Conservation (phyloP, 2,797 vertebrate species). For the Megaceryle alcyon region DNA sequence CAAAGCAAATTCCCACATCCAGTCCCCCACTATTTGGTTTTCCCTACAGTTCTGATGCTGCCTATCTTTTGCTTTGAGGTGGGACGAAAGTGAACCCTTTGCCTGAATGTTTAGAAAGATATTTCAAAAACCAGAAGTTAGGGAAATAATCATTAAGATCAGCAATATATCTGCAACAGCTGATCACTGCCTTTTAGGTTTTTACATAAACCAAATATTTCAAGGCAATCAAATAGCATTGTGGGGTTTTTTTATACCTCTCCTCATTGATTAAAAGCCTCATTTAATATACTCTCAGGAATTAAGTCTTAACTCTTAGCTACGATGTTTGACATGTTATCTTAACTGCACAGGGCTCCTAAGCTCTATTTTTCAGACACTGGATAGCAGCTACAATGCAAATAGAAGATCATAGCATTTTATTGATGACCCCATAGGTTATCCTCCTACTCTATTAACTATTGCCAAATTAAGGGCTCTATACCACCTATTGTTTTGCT, state of each 20-base stretch:
- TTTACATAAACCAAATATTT: accelerated
- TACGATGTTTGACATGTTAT: neutral
- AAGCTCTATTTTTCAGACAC: neutral
- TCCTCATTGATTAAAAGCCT: neutral
- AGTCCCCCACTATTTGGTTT: neutral
- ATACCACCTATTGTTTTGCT: neutral
- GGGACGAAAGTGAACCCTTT: neutral
- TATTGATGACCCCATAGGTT: neutral
- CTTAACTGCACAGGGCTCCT: neutral
- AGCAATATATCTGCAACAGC: neutral
- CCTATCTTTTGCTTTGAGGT: neutral
- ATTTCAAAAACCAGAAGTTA: neutral
- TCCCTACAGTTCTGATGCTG: neutral
- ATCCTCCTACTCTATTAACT: neutral
- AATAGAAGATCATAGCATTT: neutral
- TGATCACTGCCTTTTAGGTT: neutral
- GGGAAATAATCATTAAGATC: neutral
- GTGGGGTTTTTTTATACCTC: neutral
- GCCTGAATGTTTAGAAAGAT: neutral
- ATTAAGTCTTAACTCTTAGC: neutral
- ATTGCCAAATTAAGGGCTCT: neutral
- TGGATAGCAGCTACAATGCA: neutral
- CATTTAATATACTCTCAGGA: neutral
- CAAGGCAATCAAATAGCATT: neutral
- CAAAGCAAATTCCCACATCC: neutral